A percentile compares a stretch with the other conserved stretches of the same genome.
phyloP scores from a whole-genome alignment of 2,113 vertebrate genomes.

The Nerophis ophidion region DNA sequence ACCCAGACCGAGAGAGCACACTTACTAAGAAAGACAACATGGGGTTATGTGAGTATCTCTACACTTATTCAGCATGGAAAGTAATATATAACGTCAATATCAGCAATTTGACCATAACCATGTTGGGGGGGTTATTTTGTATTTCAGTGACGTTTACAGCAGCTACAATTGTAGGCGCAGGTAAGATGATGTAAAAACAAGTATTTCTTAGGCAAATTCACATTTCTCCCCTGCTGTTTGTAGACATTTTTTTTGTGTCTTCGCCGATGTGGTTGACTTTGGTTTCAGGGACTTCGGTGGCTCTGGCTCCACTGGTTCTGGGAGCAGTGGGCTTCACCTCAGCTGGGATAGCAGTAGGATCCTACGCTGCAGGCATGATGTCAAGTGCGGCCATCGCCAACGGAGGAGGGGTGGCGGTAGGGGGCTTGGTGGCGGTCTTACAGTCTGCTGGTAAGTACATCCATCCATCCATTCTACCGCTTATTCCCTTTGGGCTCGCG shows the following conservation, averaged over 20 bases:
- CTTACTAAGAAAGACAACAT: not conserved
- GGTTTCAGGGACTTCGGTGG: slow-evolving; percentile 7
- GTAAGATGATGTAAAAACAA: slow-evolving; percentile 3
- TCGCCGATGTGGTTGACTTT: not conserved
- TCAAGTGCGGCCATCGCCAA: slow-evolving; percentile 36
- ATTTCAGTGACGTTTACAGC: slow-evolving; percentile 1
- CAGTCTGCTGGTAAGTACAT: slow-evolving; percentile 52
- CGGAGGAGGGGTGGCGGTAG: slow-evolving; percentile 47
- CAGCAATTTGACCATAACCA: not conserved
- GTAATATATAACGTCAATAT: not conserved
- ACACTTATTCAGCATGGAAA: not conserved
- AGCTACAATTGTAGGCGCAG: not conserved
- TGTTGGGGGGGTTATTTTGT: not conserved
- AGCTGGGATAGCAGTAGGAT: slow-evolving; percentile 42
- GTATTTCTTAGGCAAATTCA: too few species aligned
- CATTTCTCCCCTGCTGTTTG: too few species aligned
- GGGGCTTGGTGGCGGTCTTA: slow-evolving; percentile 21
- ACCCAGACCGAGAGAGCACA: not conserved
- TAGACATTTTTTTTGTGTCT: not conserved
- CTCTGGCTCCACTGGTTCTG: slow-evolving; percentile 17
- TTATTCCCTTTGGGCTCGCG: too few species aligned
- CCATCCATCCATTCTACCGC: too few species aligned
- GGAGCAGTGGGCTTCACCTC: slow-evolving; percentile 40
- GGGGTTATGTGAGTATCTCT: slow-evolving; percentile 4
- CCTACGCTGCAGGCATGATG: slow-evolving; percentile 47